Base-by-base conservation (phyloP, 1,140 invertebrate species). In the Cydia amplana region DNA sequence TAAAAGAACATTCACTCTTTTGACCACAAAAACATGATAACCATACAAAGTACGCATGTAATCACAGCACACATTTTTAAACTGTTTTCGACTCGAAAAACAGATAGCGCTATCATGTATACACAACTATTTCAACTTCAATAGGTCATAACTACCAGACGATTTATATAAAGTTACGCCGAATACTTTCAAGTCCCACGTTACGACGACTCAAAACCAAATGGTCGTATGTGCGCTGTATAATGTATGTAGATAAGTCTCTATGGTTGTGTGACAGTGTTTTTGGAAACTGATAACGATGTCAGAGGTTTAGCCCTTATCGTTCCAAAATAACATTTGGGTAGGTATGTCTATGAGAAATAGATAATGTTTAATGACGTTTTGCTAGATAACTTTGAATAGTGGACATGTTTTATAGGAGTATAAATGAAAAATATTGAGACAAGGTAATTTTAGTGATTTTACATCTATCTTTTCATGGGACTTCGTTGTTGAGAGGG, bases 81-180 rank as follows among this genome's bases (percentile, higher is more conserved):
- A 77, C 74, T 75, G 76, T 80, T 80, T 80, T 78, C 79, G 73
- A 78, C 20, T 36, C 28, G 65, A 70, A 70, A 67, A 43, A 40
- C 16, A 70, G 65, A 70, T 70, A 70, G 36, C 65, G n/a, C 32
- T 70, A 70, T 70, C 65, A 14, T 10, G 16, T 14, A 14, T 40
- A 40, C 16, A 40, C 28, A 55, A 18, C 51, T 18, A 20, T 60
- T 5, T 12, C 18, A 60, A 23, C 20, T 60, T 3, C 20, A 60
- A 60, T 23, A 23, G 7, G 55, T 60, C 20, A 0, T 23, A 60
- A 60, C 20, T 23, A 60, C 10, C 6, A 3, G 1, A 23, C 3
- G 20, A 20, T 20, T 23, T 5, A 23, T 60, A 60, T 60, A 23
- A 60, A 23, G 5, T 9, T 60, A 60, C 20, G 10, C n/a, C 55